A percentile compares a stretch with the other conserved stretches of the same genome.
Conservation (phyloP, 2,797 vertebrate species). For the Pogonophryne albipinna region DNA sequence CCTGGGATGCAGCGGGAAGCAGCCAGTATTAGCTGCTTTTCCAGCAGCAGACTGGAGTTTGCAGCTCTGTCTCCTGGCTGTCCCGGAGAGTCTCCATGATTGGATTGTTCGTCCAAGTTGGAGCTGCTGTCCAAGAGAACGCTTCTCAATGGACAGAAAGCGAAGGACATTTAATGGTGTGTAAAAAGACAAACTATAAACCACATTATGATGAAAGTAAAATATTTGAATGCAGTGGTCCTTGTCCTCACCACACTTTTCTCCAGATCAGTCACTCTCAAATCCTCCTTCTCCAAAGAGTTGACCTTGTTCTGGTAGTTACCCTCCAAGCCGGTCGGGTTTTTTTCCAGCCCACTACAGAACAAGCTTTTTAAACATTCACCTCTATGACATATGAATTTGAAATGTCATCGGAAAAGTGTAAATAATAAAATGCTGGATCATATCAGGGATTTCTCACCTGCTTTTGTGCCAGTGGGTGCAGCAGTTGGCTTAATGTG, state of each 20-base stretch:
- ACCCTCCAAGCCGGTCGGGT: constrained; percentile 85
- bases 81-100: no score
- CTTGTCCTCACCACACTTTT: constrained; percentile 16
- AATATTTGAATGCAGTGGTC: fast-evolving
- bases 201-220: fast-evolving
- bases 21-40: no score
- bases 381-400: background rate
- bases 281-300: constrained; percentile 80
- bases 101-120: no score
- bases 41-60: no score
- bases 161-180: no score
- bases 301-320: constrained; percentile 81
- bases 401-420: background rate
- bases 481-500: constrained; percentile 28
- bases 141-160: no score
- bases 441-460: constrained; percentile 32
- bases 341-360: background rate
- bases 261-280: constrained; percentile 69
- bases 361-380: background rate
- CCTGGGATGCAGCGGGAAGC: no score
- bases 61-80: no score
- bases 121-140: no score
- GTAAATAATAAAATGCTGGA: no score
- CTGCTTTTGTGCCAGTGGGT: constrained; percentile 54
- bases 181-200: background rate